A percentile compares a stretch with the other conserved stretches of the same genome.
These are phyloP conservation scores for Elaphurus davidianus DNA, from an alignment of 2,113 vertebrate species.

Conservation along the genomic window DNA sequence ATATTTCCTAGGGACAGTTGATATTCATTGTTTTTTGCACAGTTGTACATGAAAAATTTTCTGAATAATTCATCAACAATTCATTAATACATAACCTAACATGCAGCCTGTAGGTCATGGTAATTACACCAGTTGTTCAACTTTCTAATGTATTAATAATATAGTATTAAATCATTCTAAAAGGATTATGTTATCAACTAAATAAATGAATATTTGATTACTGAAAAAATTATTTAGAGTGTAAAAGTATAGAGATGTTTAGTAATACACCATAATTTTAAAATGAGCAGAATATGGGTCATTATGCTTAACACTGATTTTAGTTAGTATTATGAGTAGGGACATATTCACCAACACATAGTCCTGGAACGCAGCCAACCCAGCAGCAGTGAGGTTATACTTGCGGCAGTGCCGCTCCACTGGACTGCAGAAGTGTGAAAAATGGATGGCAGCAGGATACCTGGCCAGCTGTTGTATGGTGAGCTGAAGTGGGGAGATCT, in stretches of 20 bases:
- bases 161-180: not conserved
- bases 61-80: not conserved
- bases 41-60: not conserved
- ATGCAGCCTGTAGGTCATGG: not conserved
- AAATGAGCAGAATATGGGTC: not conserved
- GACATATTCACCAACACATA: not conserved
- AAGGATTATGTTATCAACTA: not conserved
- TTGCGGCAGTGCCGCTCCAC: not conserved
- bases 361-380: slow-evolving; percentile 30
- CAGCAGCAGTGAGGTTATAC: not conserved
- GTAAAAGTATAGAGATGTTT: not conserved
- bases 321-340: not conserved
- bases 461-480: slow-evolving; percentile 37
- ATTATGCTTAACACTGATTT: not conserved
- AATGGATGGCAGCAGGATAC: slow-evolving; percentile 2
- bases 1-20: not conserved
- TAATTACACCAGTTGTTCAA: not conserved
- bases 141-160: not conserved
- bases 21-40: not conserved
- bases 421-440: slow-evolving; percentile 33
- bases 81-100: not conserved
- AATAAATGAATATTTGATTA: not conserved
- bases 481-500: slow-evolving; percentile 27
- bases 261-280: not conserved
- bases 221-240: not conserved